These are phyloP conservation scores for Terebella lapidaria DNA, from an alignment of 2,888 invertebrate genomes.

Conservation along the genomic window DNA sequence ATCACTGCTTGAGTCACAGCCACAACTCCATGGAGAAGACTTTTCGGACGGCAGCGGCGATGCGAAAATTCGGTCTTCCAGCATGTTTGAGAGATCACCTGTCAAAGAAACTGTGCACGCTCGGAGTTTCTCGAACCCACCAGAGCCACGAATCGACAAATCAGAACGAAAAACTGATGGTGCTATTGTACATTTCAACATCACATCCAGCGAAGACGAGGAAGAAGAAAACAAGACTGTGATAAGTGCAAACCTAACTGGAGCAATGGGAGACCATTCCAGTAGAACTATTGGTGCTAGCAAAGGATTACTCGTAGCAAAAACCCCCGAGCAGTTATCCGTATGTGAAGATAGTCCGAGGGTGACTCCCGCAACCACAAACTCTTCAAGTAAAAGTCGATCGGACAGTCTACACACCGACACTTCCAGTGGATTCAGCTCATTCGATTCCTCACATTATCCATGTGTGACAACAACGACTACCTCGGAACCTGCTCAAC, in stretches of 20 bases:
- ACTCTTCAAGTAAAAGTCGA: conserved; percentile 53
- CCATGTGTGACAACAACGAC: conserved; percentile 5
- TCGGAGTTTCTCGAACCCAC: background rate
- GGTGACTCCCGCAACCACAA: conserved; percentile 6
- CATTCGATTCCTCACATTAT: conserved; percentile 65
- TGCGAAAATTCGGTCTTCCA: background rate
- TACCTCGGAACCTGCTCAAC: conserved; percentile 46
- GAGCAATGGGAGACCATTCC: too few species aligned
- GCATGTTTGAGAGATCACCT: background rate
- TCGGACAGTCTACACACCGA: conserved; percentile 64
- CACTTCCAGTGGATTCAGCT: conserved; percentile 77
- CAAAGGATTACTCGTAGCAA: background rate
- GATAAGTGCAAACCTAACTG: too few species aligned
- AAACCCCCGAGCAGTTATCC: background rate
- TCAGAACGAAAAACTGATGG: background rate
- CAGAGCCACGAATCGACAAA: background rate
- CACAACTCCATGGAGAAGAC: background rate
- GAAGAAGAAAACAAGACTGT: background rate
- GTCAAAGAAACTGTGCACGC: background rate
- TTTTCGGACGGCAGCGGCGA: background rate
- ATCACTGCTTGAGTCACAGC: background rate
- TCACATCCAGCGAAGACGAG: background rate
- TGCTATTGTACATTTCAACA: background rate
- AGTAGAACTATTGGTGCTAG: background rate
- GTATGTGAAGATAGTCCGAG: conserved; percentile 27